These are phyloP conservation scores for Lucilia sericata DNA, from an alignment of 1,140 invertebrate species.

Conservation along the genomic window DNA sequence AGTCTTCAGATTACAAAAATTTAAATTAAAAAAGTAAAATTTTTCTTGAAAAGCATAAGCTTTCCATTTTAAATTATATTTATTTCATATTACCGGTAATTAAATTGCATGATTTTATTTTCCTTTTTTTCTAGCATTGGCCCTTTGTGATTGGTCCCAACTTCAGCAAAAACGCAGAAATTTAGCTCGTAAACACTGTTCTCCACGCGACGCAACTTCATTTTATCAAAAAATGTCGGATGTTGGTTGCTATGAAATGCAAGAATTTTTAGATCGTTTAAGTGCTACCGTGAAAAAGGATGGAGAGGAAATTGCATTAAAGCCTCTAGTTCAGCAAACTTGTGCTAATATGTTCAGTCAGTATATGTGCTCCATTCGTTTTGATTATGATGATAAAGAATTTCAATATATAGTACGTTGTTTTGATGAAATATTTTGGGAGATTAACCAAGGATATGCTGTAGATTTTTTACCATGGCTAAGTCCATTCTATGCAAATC, in stretches of 20 bases:
- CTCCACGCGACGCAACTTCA: constrained; percentile 78
- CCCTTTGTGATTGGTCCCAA: constrained; percentile 87
- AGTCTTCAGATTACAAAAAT: no score
- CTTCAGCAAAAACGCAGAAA: constrained; percentile 83
- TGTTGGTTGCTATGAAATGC: constrained; percentile 74
- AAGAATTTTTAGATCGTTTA: constrained; percentile 2
- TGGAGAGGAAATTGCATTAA: constrained; percentile 69
- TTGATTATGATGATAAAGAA: constrained; percentile 74
- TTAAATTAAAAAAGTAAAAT: no score
- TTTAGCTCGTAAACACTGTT: constrained; percentile 81
- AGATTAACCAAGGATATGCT: constrained; percentile 89
- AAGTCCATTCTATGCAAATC: constrained; percentile 77
- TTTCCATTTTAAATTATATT: no score
- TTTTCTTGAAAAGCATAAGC: no score
- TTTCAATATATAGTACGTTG: constrained; percentile 77
- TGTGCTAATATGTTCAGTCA: constrained; percentile 86
- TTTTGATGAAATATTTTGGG: constrained; percentile 90
- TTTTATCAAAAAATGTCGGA: constrained; percentile 77
- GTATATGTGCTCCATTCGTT: constrained; percentile 85
- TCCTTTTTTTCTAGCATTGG: constrained; percentile 77
- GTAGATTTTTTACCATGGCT: constrained; percentile 91
- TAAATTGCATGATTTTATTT: neutral
- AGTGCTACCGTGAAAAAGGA: constrained; percentile 68
- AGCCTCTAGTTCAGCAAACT: constrained; percentile 75
- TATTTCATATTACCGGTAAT: no score